These are phyloP conservation scores for Darevskia nairensis DNA, from an alignment of 2,797 vertebrate genomes.

Conservation along the genomic window DNA sequence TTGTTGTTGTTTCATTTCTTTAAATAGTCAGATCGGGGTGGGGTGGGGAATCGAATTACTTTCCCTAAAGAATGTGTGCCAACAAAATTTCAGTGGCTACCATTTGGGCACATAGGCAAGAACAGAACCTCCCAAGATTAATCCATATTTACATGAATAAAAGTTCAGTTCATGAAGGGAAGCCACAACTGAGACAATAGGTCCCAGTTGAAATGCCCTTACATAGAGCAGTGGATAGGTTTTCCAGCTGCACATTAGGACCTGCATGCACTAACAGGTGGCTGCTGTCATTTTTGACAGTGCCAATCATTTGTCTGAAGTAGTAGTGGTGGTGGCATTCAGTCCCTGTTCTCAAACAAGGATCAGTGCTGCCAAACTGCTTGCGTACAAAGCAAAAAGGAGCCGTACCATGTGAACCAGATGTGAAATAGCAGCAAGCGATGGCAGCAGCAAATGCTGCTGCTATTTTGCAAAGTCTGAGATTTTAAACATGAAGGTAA, in stretches of 20 bases:
- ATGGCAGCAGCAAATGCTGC: not conserved
- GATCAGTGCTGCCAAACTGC: not conserved
- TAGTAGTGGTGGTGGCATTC: not conserved
- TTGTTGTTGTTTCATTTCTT: not conserved
- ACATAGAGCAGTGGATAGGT: not conserved
- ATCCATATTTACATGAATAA: not conserved
- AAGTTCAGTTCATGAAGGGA: not conserved
- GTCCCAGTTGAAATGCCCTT: not conserved
- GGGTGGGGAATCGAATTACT: not conserved
- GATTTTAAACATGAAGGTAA: not conserved
- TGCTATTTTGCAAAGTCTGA: not conserved
- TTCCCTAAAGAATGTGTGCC: not conserved
- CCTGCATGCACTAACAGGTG: not conserved
- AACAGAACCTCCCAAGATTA: not conserved
- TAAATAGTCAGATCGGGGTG: not conserved
- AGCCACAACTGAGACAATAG: not conserved
- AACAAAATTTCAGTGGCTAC: not conserved
- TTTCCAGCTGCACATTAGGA: not conserved
- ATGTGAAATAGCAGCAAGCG: not conserved
- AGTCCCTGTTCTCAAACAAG: not conserved
- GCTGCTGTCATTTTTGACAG: not conserved
- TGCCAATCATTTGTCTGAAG: not conserved
- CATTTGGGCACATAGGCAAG: not conserved
- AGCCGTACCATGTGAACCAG: not conserved
- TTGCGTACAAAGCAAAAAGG: not conserved